These are phyloP conservation scores for Dioctria rufipes DNA, from an alignment of 2,888 invertebrate genomes.

Conservation along the genomic window DNA sequence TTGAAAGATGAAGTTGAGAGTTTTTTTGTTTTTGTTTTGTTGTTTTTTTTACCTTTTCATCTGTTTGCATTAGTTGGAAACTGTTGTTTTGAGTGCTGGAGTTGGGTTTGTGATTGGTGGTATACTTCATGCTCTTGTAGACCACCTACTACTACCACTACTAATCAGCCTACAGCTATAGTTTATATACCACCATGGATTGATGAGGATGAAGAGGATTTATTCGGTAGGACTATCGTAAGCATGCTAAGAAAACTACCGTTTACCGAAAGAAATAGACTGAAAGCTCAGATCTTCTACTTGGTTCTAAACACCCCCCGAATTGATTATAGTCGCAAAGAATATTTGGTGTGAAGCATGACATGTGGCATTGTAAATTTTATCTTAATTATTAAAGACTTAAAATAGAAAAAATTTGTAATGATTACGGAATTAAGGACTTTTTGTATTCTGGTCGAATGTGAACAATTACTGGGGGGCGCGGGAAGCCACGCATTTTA, in stretches of 20 bases:
- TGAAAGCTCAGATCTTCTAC: conserved; percentile 53
- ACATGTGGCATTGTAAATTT: no score
- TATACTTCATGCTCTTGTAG: background rate
- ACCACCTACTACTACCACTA: background rate
- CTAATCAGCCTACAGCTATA: conserved; percentile 3
- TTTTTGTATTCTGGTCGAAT: no score
- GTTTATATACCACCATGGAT: conserved; percentile 32
- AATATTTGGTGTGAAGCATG: conserved; percentile 55
- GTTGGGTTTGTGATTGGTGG: background rate
- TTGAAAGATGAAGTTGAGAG: background rate
- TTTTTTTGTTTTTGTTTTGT: background rate
- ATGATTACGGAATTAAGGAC: no score
- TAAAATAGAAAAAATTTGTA: no score
- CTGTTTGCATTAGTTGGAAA: background rate
- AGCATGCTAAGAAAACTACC: conserved; percentile 52
- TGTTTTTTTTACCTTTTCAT: background rate
- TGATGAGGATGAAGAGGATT: conserved; percentile 54
- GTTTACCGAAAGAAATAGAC: conserved; percentile 43
- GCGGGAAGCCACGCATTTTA: no score
- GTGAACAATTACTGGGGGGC: no score
- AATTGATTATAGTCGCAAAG: background rate
- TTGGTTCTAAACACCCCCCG: conserved; percentile 41
- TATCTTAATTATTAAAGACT: no score
- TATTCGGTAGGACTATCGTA: conserved; percentile 54
- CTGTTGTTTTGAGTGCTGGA: conserved; percentile 28